A percentile compares a stretch with the other conserved stretches of the same genome.
These are phyloP conservation scores for Sebastolobus alascanus DNA, from an alignment of 2,797 vertebrate species.

Conservation along the genomic window DNA sequence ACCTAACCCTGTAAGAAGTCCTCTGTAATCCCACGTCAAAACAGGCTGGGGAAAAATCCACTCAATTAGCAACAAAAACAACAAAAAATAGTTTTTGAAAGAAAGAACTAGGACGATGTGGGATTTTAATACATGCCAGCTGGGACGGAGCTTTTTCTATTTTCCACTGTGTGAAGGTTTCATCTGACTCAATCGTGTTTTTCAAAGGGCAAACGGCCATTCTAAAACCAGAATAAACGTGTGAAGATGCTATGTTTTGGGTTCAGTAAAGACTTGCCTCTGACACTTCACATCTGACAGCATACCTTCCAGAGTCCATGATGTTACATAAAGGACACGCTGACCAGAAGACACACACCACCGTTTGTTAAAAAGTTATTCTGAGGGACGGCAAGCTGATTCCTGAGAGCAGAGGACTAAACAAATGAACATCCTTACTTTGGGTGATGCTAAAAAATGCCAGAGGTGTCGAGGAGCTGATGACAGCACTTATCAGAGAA, in stretches of 20 bases:
- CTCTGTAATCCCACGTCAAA: conserved; percentile 49
- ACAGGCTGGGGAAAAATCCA: conserved; percentile 32
- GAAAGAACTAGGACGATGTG: conserved; percentile 46
- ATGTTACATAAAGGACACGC: conserved; percentile 20
- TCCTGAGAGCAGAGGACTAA: not conserved
- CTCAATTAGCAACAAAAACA: conserved; percentile 60
- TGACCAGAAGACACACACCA: not conserved
- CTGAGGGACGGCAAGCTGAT: not conserved
- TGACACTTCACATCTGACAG: conserved; percentile 25
- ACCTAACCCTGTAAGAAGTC: conserved; percentile 23
- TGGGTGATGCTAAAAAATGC: not conserved
- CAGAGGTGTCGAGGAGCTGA: not conserved
- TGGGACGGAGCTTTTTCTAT: conserved; percentile 40
- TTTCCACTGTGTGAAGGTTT: conserved; percentile 59
- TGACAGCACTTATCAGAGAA: conserved; percentile 34
- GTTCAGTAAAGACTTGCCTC: conserved; percentile 24
- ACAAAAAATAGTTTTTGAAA: conserved; percentile 43
- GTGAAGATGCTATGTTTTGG: conserved; percentile 45
- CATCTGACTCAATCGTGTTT: conserved; percentile 50
- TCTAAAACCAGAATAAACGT: conserved; percentile 43
- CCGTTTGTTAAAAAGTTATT: not conserved
- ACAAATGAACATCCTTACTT: conserved; percentile 1
- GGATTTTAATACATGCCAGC: conserved; percentile 62
- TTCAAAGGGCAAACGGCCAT: conserved; percentile 43
- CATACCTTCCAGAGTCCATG: conserved; percentile 8